Evolutionary conservation across 2,113 vertebrate genomes (phyloP), one percentile per base, ranked within the genome.

Genomic region (Cygnus atratus): DNA sequence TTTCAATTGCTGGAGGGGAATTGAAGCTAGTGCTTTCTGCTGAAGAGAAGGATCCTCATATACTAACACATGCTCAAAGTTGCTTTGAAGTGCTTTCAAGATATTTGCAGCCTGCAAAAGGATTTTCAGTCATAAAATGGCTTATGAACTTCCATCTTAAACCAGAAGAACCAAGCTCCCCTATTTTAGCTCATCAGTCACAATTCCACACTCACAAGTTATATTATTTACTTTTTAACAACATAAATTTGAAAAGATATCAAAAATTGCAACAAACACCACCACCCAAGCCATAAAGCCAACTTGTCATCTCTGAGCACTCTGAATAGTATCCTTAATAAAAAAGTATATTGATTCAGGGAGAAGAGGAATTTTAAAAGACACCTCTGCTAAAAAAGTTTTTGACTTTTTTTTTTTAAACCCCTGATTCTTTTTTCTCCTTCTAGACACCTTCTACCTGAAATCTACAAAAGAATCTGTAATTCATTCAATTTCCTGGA

Each of bases 41-140:
- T 99, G 99, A 88, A 99, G 97, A 66, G 97, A 97, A 11, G 94
- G 75, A 71, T 97, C 98, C 97, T 99, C 99, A 91, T 99, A 99
- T 61, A 98, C 61, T 97, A 99, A 92, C 33, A 99, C 98, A 59
- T 98, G 97, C 57, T 99, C 98, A 93, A 98, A 98, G 81, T 99
- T 99, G 43, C 98, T 98, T 75, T 98, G 98, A 66, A 99, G 97
- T 13, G 98, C 98, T 97, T 98, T 98, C 65, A 99, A 97, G 81
- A 97, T 97, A 88, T 93, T 96, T 71, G 97, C 97, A 95, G 88
- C 98, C 88, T 97, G 97, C 24, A 96, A 96, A 91, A 87, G 48
- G 70, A 95, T 92, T 81, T 94, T 81, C 22, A 93, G 55, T 89
- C 65, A 94, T 33, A 83, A 92, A 71, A 74, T 59, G 31, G 72